A percentile compares a stretch with the other conserved stretches of the same genome.
Evolutionary conservation across 2,888 invertebrate genomes (phyloP).

Genomic region (Osedax frankpressi): DNA sequence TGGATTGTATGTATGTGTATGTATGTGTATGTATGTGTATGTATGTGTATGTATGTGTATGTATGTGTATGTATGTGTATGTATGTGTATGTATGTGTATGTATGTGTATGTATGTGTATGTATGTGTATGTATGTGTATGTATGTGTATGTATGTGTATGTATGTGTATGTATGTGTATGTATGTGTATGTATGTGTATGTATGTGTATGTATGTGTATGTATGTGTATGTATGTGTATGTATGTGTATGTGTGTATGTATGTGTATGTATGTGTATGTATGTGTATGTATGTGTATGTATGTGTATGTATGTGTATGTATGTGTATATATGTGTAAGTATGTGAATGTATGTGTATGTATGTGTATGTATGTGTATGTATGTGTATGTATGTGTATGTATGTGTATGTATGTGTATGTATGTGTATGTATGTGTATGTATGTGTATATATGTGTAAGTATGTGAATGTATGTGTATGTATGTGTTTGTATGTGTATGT

Average conservation of each 20-base stretch:
- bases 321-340: background rate
- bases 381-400: background rate
- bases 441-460: background rate
- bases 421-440: background rate
- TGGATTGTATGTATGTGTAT: background rate
- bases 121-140: background rate
- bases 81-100: background rate
- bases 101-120: background rate
- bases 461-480: background rate
- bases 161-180: background rate
- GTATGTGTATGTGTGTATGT: slow-evolving; percentile 2
- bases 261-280: background rate
- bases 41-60: background rate
- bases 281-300: background rate
- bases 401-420: background rate
- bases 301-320: background rate
- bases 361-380: background rate
- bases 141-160: background rate
- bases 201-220: background rate
- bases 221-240: slow-evolving; percentile 3
- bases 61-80: background rate
- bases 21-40: background rate
- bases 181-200: background rate
- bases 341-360: background rate
- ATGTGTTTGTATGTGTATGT: background rate